A percentile compares a stretch with the other conserved stretches of the same genome.
phyloP scores from a whole-genome alignment of 2,113 vertebrate genomes.

The Semnopithecus entellus region DNA sequence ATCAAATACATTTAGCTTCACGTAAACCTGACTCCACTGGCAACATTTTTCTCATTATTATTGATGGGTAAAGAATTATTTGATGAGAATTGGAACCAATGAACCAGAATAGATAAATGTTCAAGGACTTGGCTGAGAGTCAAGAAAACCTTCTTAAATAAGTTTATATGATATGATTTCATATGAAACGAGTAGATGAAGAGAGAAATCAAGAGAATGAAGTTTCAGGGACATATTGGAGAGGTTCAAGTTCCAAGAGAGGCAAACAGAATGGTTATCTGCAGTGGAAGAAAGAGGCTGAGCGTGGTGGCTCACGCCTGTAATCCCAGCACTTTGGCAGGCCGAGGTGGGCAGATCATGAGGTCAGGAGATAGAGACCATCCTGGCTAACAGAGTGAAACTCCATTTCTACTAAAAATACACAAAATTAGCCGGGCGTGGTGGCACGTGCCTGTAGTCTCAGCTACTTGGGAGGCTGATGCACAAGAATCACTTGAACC shows the following conservation, averaged over 20 bases:
- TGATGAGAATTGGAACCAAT: neutral
- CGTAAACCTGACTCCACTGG: neutral
- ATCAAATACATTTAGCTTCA: neutral
- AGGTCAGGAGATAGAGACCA: no score
- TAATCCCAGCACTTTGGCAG: no score
- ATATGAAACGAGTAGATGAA: neutral
- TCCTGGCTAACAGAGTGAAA: no score
- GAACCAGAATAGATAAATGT: neutral
- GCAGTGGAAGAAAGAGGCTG: no score
- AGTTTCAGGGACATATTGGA: neutral
- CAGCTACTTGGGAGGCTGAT: no score
- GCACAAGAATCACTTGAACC: no score
- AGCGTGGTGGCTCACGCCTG: accelerated
- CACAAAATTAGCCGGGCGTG: no score
- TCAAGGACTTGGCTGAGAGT: neutral
- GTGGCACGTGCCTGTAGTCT: no score
- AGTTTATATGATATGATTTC: neutral
- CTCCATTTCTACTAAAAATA: no score
- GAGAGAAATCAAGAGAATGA: neutral
- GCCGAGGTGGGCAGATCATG: no score
- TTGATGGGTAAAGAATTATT: neutral
- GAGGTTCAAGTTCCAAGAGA: neutral
- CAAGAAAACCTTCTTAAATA: neutral
- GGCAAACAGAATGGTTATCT: neutral
- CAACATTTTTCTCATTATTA: neutral